Evolutionary conservation across 2,113 vertebrate species (phyloP).

Genomic region (Pholis gunnellus): DNA sequence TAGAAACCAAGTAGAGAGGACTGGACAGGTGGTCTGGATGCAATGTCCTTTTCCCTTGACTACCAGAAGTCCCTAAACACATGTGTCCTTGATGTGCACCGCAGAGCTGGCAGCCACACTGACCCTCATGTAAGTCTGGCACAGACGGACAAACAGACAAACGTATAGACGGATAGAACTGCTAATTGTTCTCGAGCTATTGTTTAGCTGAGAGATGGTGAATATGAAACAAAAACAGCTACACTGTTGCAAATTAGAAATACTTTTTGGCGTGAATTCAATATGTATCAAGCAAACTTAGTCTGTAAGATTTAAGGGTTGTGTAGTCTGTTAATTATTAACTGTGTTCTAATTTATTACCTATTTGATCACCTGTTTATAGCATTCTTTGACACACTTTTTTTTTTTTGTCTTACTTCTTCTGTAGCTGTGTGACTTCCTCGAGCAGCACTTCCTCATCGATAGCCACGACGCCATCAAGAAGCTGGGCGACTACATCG

Average conservation of each 20-base stretch:
- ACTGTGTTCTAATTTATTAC: neutral
- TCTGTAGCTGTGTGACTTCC: slow-evolving; percentile 81
- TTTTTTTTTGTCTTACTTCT: slow-evolving; percentile 1
- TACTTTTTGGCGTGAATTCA: neutral
- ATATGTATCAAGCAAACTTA: neutral
- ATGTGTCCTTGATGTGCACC: slow-evolving; percentile 75
- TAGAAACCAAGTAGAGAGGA: slow-evolving; percentile 82
- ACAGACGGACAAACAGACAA: too few relatives aligned
- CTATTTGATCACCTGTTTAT: neutral
- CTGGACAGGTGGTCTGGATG: slow-evolving; percentile 81
- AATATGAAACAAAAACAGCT: neutral
- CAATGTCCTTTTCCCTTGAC: slow-evolving; percentile 80
- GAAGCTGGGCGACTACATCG: slow-evolving; percentile 77
- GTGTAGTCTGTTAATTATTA: neutral
- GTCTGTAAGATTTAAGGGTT: neutral
- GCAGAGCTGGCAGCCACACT: slow-evolving; percentile 52
- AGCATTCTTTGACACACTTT: neutral
- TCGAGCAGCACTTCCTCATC: slow-evolving; percentile 77
- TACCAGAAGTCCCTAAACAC: slow-evolving; percentile 82
- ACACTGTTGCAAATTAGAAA: neutral
- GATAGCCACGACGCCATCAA: slow-evolving; percentile 83
- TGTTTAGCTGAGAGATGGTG: neutral
- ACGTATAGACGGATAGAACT: neutral
- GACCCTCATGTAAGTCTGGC: slow-evolving; percentile 80
- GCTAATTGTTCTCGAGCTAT: neutral